Percentiles rank a stretch among this genome's conserved stretches.
phyloP scores from a whole-genome alignment of 2,888 invertebrate genomes.

The Eucera pruinosa region DNA sequence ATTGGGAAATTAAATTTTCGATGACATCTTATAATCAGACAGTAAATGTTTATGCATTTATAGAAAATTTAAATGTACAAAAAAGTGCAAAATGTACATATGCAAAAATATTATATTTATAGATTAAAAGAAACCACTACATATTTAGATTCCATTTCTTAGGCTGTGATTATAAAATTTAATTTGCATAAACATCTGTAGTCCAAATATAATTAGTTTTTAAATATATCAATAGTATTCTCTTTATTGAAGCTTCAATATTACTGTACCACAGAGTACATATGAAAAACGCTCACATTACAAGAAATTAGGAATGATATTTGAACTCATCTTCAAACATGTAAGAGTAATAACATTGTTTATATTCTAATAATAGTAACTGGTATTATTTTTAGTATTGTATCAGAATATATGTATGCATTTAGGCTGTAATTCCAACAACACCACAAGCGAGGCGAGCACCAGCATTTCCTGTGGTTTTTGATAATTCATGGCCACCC shows the following conservation, averaged over 20 bases:
- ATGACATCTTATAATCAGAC: too few species aligned
- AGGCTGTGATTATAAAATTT: too few species aligned
- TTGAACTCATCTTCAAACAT: constrained; percentile 29
- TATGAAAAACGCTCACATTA: constrained; percentile 26
- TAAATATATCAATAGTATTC: constrained; percentile 20
- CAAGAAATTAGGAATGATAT: constrained; percentile 54
- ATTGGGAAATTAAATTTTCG: too few species aligned
- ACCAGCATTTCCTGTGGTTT: constrained; percentile 97
- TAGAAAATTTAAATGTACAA: too few species aligned
- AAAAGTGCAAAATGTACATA: too few species aligned
- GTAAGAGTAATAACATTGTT: constrained; percentile 13
- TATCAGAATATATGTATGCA: constrained; percentile 3
- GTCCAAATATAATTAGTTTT: constrained; percentile 26
- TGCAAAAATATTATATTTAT: too few species aligned
- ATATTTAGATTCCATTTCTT: too few species aligned
- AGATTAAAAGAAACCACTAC: too few species aligned
- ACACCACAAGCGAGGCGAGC: constrained; percentile 95
- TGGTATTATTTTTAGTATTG: not conserved
- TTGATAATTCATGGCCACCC: constrained; percentile 96
- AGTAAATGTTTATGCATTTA: too few species aligned
- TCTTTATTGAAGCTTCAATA: constrained; percentile 47
- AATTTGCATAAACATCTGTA: too few species aligned
- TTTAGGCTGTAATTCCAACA: constrained; percentile 88
- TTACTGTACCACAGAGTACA: constrained; percentile 27
- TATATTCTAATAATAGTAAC: constrained; percentile 31